Conservation (phyloP, 35 echinoderm and acorn worm genomes). For the Lytechinus pictus region DNA sequence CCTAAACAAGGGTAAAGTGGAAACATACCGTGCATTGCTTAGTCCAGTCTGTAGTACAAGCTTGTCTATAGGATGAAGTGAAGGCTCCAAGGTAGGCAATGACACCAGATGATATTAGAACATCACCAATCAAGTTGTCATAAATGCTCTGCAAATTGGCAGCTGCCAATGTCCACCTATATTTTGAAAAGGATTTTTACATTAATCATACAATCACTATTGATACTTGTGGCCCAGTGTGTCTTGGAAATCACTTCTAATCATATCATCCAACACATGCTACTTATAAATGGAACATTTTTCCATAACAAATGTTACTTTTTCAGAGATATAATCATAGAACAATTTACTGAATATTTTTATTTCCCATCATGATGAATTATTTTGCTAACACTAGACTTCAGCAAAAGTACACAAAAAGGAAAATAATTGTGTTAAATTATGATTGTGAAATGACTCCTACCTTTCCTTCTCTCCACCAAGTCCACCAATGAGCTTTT, state of each 20-base stretch:
- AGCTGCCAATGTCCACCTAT: conserved; percentile 91
- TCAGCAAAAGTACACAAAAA: neutral
- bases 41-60: conserved; percentile 84
- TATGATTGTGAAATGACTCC: neutral
- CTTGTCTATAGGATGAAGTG: conserved; percentile 76
- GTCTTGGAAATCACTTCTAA: neutral
- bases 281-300: neutral
- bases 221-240: neutral
- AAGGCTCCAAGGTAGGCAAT: conserved; percentile 97
- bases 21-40: conserved; percentile 70
- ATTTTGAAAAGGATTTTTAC: neutral
- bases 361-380: neutral
- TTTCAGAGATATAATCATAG: neutral
- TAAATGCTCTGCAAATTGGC: conserved; percentile 86
- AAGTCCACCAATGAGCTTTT: conserved; percentile 97
- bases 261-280: neutral
- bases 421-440: neutral
- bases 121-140: conserved; percentile 98
- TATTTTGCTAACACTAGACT: neutral
- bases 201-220: neutral
- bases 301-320: neutral
- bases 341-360: neutral
- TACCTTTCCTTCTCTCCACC: conserved; percentile 98
- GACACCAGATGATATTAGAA: conserved; percentile 96
- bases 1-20: neutral